Base-by-base conservation (phyloP, 2,888 invertebrate species). In the Latrodectus elegans region DNA sequence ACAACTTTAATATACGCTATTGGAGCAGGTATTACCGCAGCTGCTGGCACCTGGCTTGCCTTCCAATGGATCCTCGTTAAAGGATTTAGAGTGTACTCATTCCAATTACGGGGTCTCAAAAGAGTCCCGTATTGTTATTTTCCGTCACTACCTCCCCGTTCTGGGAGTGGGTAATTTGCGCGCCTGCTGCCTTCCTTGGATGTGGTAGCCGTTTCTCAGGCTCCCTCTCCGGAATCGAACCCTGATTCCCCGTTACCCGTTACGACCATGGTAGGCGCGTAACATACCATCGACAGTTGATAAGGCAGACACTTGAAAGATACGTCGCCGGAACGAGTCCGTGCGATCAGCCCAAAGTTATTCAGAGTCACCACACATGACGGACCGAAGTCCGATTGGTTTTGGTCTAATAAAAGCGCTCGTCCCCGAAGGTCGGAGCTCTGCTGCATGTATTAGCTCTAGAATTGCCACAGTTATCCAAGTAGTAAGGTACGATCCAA, bases 221-320 rank as follows among this genome's bases (percentile, higher is more conserved):
- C 94, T 94, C 94, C 94, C 94, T 94, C 94, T 94, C 94, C 94
- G 94, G 94, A 94, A 94, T 94, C 94, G 94, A 95, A 95, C 94
- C 94, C 94, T 94, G 93, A 95, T 95, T 94, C 94, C 94, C 94
- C 94, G 94, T 95, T 94, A 95, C 94, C 94, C 94, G 94, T 95
- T 93, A 93, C 93, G 93, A 94, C 94, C 94, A 94, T 94, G 94
- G 94, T 94, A 94, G 94, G 93, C 94, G 92, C 92, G 93, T 93
- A 94, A 93, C 93, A 93, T 94, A 94, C 94, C 94, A 94, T 94
- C 94, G 73, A 82, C 49, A 91, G 91, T 91, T 92, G 92, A 92
- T 92, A 92, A 90, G 91, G 91, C 91, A 92, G 92, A 92, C 91
- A 92, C 89, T 91, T 91, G 91, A 91, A 90, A 90, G 91, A 91